A percentile compares a stretch with the other conserved stretches of the same genome.
phyloP scores from a whole-genome alignment of 2,797 vertebrate species.

The Halcyon badia region DNA sequence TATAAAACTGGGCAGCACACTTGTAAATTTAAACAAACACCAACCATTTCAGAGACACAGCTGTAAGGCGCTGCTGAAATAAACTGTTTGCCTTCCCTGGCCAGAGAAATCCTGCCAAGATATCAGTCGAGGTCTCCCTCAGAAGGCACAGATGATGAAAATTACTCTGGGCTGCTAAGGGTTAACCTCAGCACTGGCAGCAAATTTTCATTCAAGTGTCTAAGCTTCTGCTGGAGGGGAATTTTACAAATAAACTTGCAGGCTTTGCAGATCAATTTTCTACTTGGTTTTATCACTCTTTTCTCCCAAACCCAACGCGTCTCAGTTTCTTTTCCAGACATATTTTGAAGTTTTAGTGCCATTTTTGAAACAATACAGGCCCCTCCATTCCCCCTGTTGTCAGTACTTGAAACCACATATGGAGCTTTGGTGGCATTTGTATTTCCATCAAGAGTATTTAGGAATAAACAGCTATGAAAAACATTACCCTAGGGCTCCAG shows the following conservation, averaged over 20 bases:
- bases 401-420: constrained; percentile 45
- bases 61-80: not conserved
- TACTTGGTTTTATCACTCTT: constrained; percentile 67
- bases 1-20: not conserved
- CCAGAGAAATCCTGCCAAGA: not conserved
- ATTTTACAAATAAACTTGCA: constrained; percentile 77
- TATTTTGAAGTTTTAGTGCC: constrained; percentile 59
- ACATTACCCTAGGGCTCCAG: constrained; percentile 62
- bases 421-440: constrained; percentile 58
- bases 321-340: constrained; percentile 9
- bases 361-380: constrained; percentile 43
- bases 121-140: not conserved
- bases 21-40: not conserved
- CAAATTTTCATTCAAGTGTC: constrained; percentile 49
- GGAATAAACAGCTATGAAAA: constrained; percentile 73
- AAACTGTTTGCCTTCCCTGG: not conserved
- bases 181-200: constrained; percentile 55
- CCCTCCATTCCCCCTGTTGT: not conserved
- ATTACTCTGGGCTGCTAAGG: not conserved
- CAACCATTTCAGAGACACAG: not conserved
- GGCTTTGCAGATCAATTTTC: constrained; percentile 77
- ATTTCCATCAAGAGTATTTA: constrained; percentile 69
- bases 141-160: not conserved
- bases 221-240: constrained; percentile 64
- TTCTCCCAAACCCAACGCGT: not conserved